A percentile compares a stretch with the other conserved stretches of the same genome.
Evolutionary conservation across 2,797 vertebrate species (phyloP).

Genomic region (Spinus olivaceus): DNA sequence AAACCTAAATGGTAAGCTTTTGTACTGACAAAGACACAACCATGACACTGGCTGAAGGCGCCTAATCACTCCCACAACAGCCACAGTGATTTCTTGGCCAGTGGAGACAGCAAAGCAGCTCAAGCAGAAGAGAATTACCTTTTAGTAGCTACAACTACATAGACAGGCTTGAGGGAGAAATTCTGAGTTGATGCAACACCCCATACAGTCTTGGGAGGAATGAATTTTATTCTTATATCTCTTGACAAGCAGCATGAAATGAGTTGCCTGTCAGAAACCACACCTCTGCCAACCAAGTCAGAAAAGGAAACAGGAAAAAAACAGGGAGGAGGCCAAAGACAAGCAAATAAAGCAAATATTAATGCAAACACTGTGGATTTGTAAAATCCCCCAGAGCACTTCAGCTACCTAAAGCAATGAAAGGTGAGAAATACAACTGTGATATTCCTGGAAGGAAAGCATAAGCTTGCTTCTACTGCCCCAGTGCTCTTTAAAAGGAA

Average conservation of each 20-base stretch:
- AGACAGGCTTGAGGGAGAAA: not conserved
- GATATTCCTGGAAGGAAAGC: not conserved
- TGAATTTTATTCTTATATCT: not conserved
- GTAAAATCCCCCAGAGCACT: not conserved
- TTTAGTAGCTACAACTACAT: not conserved
- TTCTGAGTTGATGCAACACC: not conserved
- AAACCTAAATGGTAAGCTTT: not conserved
- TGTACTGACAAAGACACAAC: not conserved
- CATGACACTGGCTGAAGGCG: fast-evolving
- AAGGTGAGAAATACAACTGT: not conserved
- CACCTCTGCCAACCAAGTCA: not conserved
- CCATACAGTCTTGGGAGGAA: not conserved
- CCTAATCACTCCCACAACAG: not conserved
- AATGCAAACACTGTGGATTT: not conserved
- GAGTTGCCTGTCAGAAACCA: not conserved
- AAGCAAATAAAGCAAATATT: not conserved
- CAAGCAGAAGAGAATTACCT: not conserved
- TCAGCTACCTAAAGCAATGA: not conserved
- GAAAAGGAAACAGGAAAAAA: not conserved
- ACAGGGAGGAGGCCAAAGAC: not conserved
- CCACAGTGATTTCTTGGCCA: not conserved
- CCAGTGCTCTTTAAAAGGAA: not conserved
- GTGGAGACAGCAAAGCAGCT: not conserved
- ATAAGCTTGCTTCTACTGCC: not conserved
- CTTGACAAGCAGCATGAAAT: not conserved